Base-by-base conservation (phyloP, 2,888 invertebrate species). In the Eubasilissa splendida region DNA sequence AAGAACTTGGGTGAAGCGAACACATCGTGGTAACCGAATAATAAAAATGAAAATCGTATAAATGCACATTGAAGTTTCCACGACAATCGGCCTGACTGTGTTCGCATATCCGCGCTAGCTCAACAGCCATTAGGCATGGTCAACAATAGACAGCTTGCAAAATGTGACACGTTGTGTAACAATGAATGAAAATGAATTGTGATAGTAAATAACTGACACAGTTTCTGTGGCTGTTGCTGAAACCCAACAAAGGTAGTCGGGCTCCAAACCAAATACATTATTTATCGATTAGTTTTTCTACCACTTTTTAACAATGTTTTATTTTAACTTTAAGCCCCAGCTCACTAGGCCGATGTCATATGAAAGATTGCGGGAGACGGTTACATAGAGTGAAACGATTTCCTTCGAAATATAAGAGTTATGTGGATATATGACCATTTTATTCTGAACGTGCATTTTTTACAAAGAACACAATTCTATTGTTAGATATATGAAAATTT, bases 151-250 rank as follows among this genome's bases (percentile, higher is more conserved):
- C 22, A 54, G 50, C 14, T 70, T 70, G 70, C 70, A 54, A 70
- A 53, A 70, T 10, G 70, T 53, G 53, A 22, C 22, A 31, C 22
- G 70, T 70, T 70, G 53, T 70, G 70, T 53, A 70, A 70, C 54
- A 54, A n/a, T 10, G 50, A 68, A 68, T 68, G 68, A 63, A 63
- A 63, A 42, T 68, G 66, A 50, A 31, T 70, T 70, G 70, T 70
- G 50, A 70, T 70, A 31, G 70, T 70, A 70, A 54, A 70, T 70
- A 70, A 54, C 70, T 70, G 70, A 70, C 70, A 70, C 70, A 70
- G 70, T 53, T 70, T 70, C 70, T 52, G 70, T 53, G 2, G 53
- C 50, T 63, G 68, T 70, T 54, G 70, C 70, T 70, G 70, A 54
- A 70, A 70, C 54, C 22, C 10, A 53, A 54, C 54, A 70, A 54